Conservation (phyloP, 2,888 invertebrate species). For the Octonoba sinensis region DNA sequence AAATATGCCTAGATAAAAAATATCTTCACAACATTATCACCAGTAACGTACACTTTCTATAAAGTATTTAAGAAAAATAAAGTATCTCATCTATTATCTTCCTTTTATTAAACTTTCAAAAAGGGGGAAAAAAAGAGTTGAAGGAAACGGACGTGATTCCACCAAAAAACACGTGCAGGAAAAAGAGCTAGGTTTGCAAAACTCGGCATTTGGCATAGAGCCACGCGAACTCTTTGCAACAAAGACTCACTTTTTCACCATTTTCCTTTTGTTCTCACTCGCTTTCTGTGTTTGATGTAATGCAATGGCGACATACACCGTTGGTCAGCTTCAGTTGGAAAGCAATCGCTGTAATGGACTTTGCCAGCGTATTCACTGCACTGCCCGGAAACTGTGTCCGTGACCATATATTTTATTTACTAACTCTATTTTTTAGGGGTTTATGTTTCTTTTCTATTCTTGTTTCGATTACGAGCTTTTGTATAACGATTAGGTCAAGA, state of each 20-base stretch:
- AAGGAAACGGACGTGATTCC: too few species aligned
- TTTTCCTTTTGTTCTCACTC: conserved; percentile 19
- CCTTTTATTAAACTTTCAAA: too few species aligned
- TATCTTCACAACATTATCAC: too few species aligned
- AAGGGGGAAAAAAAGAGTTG: too few species aligned
- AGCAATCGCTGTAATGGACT: conserved; percentile 58
- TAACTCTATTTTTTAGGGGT: conserved; percentile 5
- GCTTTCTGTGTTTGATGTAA: neutral
- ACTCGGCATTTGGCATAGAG: conserved; percentile 36
- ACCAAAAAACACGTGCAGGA: too few species aligned
- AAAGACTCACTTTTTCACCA: conserved; percentile 48
- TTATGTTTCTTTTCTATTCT: too few species aligned
- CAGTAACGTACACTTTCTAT: too few species aligned
- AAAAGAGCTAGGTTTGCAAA: conserved; percentile 22
- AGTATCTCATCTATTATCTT: too few species aligned
- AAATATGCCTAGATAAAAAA: too few species aligned
- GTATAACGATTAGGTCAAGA: too few species aligned
- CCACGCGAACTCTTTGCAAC: conserved; percentile 44
- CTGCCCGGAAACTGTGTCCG: conserved; percentile 20
- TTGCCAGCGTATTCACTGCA: conserved; percentile 39
- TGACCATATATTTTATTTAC: conserved; percentile 51
- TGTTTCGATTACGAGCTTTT: too few species aligned
- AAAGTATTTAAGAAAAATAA: too few species aligned
- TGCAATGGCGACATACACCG: conserved; percentile 42
- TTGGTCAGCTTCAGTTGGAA: conserved; percentile 41